Evolutionary conservation across 2,113 vertebrate genomes (phyloP).

Genomic region (Agelaius phoeniceus): DNA sequence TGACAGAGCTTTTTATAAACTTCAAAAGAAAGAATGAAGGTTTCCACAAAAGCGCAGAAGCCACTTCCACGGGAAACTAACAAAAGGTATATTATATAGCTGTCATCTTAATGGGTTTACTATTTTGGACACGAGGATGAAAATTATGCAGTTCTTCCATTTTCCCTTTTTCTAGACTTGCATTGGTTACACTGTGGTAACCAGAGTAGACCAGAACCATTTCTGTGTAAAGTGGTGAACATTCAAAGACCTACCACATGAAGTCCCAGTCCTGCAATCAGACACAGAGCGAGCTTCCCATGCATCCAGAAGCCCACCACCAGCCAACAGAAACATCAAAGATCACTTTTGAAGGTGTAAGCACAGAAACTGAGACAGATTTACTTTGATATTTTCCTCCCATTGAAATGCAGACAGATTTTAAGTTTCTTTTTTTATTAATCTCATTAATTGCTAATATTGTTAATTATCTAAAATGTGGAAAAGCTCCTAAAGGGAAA

Average conservation of each 20-base stretch:
- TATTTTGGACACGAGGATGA: neutral
- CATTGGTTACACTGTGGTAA: slow-evolving; percentile 1
- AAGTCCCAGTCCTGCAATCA: slow-evolving; percentile 19
- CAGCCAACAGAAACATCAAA: slow-evolving; percentile 35
- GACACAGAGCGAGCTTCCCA: neutral
- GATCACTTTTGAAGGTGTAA: neutral
- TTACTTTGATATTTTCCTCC: neutral
- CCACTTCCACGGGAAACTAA: neutral
- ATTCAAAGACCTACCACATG: slow-evolving; percentile 48
- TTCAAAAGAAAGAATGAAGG: slow-evolving; percentile 23
- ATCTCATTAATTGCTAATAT: neutral
- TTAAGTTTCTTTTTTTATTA: neutral
- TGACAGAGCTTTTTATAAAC: slow-evolving; percentile 31
- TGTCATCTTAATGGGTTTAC: neutral
- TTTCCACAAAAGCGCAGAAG: slow-evolving; percentile 34
- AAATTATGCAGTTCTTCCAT: slow-evolving; percentile 30
- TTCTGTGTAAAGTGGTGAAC: slow-evolving; percentile 28
- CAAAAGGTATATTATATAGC: neutral
- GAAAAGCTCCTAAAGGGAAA: neutral
- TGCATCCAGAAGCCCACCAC: neutral
- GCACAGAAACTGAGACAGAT: neutral
- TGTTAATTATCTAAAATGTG: neutral
- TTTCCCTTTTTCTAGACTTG: neutral
- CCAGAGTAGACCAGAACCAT: neutral
- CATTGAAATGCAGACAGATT: neutral